Evolutionary conservation across 1,140 invertebrate genomes (phyloP), one percentile per base, ranked within the genome.

Genomic region (Lethrus apterus): DNA sequence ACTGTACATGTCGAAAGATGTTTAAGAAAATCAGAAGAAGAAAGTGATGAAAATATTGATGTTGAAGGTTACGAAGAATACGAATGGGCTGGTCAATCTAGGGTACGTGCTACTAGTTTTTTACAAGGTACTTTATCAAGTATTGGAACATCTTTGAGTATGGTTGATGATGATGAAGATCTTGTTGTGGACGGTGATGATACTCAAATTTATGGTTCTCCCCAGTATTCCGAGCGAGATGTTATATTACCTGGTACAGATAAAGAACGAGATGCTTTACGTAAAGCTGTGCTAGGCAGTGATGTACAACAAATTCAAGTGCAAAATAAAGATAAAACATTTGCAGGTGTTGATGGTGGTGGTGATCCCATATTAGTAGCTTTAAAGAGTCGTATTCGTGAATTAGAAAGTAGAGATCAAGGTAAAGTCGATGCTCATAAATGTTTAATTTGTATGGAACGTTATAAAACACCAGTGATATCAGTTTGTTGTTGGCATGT

Each of bases 401-500:
- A 88, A 50, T 72, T 84, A 44, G 84, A 88, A 64, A 47, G 50
- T 55, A 15, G 65, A 54, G 56, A 63, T 38, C 21, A 66, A 57
- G 58, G 44, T 44, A 53, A 75, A 64, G 69, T 76, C 66, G 69
- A 79, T 68, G 66, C 63, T 32, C 79, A 77, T 55, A 81, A 90
- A 66, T 94, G 90, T 75, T 73, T 93, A 9, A 92, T 93, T 44
- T 93, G 90, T 65, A 83, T 92, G 73, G 88, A 88, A 43, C 76
- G 78, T 11, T 93, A 91, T 62, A 77, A 77, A 32, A 88, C 86
- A 46, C 91, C 92, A n/a, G 83, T 93, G 9, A 88, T 91, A n/a
- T 95, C 91, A 1, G 84, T 93, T 31, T 87, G 86, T 59, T 96
- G 93, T 67, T 96, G 93, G 93, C 92, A 96, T 69, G 90, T 94